Evolutionary conservation across 2,888 invertebrate species (phyloP).

Genomic region (Drosophila ustulata): DNA sequence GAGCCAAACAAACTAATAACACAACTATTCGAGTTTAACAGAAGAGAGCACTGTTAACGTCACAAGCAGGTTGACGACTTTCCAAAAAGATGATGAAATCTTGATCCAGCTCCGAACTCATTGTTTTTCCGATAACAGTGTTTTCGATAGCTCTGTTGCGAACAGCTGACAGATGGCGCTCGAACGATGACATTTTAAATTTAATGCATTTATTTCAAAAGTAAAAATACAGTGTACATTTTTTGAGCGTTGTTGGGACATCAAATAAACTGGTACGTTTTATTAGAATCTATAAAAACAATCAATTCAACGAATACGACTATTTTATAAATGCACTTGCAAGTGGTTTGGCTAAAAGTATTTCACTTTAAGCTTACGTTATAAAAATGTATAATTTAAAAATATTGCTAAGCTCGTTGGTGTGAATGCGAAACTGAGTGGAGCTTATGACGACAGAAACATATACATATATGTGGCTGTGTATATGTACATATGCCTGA

Average conservation of each 20-base stretch:
- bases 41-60: neutral
- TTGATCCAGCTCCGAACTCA: neutral
- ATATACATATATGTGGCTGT: neutral
- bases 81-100: neutral
- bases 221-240: neutral
- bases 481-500: slow-evolving; percentile 17
- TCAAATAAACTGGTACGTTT: slow-evolving; percentile 26
- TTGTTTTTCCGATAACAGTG: neutral
- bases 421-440: slow-evolving; percentile 34
- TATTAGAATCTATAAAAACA: slow-evolving; percentile 26
- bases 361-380: slow-evolving; percentile 4
- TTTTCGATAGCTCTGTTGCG: neutral
- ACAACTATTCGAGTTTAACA: neutral
- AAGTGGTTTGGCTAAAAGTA: slow-evolving; percentile 13
- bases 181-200: neutral
- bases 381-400: slow-evolving; percentile 18
- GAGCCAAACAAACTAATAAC: neutral
- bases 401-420: slow-evolving; percentile 15
- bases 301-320: slow-evolving; percentile 38
- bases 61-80: neutral
- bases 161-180: neutral
- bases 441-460: slow-evolving; percentile 26
- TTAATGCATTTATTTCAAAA: neutral
- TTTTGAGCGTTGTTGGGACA: slow-evolving; percentile 26
- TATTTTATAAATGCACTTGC: slow-evolving; percentile 51